Conservation (phyloP, 2,797 vertebrate species). For the Ptychobarbus kaznakovi region DNA sequence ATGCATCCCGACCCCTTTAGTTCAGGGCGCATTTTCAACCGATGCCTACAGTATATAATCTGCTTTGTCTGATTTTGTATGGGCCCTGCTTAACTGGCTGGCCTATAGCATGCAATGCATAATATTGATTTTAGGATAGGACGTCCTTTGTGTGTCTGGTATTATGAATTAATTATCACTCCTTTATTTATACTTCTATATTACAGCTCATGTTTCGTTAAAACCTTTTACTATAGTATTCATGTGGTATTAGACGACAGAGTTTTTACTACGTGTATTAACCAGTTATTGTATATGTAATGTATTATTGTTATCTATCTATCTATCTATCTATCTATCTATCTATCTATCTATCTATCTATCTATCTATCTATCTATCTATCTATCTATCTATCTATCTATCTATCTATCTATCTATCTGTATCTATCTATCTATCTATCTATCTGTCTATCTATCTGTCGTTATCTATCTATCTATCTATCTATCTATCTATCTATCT, state of each 20-base stretch:
- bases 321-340: neutral
- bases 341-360: neutral
- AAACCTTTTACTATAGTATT: neutral
- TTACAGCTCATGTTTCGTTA: neutral
- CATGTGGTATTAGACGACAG: neutral
- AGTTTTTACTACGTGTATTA: neutral
- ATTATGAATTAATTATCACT: neutral
- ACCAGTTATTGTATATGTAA: neutral
- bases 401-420: accelerated
- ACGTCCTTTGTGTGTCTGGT: neutral
- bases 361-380: neutral
- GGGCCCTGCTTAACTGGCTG: neutral
- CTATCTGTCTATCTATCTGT: neutral
- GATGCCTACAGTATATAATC: neutral
- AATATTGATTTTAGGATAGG: neutral
- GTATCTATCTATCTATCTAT: neutral
- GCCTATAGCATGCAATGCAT: neutral
- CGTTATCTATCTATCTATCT: neutral
- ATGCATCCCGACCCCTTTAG: neutral
- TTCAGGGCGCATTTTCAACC: neutral
- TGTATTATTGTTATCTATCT: neutral
- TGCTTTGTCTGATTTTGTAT: neutral
- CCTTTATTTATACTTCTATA: neutral
- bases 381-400: neutral
- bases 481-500: neutral